Evolutionary conservation across 2,797 vertebrate species (phyloP), one percentile per base, ranked within the genome.

Genomic region (Simalia tracyae): DNA sequence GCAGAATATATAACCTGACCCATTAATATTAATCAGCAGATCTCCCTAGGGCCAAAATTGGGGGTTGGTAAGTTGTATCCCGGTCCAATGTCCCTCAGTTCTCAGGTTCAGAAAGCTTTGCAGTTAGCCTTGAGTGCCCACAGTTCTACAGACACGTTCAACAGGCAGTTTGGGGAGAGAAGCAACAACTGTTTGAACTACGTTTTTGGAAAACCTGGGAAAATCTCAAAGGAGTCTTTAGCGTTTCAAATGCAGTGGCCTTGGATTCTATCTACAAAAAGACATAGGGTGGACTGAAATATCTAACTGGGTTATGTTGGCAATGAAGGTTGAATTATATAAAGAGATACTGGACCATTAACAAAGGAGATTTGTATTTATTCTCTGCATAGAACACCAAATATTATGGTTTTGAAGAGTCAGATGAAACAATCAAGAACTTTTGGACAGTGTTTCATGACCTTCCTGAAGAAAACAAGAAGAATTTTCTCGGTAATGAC

Each of bases 391-490:
- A 98, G 98, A 97, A 97, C 42, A 92, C 93, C 9, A 4, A 0
- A 0, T 98, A 98, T 11, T 0, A 0, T 0, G 0, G 0, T 0
- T 98, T 97, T 89, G 0, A 42, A 0, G 7, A 61, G 3, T 89
- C 12, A 4, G 97, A 98, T 94, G 36, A 4, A 93, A 97, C 95
- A 66, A 96, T 98, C 92, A 89, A 94, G 88, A 95, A 93, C 84
- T 98, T 98, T 96, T 98, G 98, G 98, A n/a, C 60, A 9, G 95
- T 97, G 63, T 98, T 98, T 96, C 91, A 94, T 11, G 46, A 95
- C 19, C 95, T 98, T 81, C 90, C 96, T 60, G 95, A 97, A 93
- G 92, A 97, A 89, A 93, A 97, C 86, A 98, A 98, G 96, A 97
- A 95, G 86, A 91, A 86, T 81, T 98, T 98, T 95, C 94, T 98